Conservation (phyloP, 2,797 vertebrate genomes). For the Florisuga fusca region DNA sequence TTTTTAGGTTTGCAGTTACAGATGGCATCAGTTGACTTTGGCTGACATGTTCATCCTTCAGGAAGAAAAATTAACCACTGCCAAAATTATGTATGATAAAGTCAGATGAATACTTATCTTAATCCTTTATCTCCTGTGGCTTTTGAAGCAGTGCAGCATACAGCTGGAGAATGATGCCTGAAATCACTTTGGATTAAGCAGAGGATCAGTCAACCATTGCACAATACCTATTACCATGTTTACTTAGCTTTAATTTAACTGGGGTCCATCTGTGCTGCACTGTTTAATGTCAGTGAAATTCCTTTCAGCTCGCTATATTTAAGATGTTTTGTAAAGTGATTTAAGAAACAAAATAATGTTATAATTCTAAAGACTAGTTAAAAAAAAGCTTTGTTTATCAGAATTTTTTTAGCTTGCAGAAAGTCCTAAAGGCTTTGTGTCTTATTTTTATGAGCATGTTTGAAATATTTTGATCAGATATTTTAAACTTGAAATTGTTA, state of each 20-base stretch:
- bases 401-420: constrained; percentile 63
- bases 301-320: constrained; percentile 68
- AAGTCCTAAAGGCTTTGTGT: constrained; percentile 70
- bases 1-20: constrained; percentile 53
- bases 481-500: constrained; percentile 81
- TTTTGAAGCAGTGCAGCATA: constrained; percentile 51
- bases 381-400: constrained; percentile 66
- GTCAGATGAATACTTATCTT: constrained; percentile 53
- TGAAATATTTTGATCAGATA: constrained; percentile 82
- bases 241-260: constrained; percentile 76
- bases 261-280: constrained; percentile 64
- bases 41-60: constrained; percentile 45
- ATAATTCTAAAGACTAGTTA: constrained; percentile 63
- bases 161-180: constrained; percentile 58
- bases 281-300: constrained; percentile 66
- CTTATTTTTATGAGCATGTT: constrained; percentile 85
- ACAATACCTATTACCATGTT: constrained; percentile 65
- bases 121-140: constrained; percentile 48
- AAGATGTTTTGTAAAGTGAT: constrained; percentile 70
- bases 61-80: constrained; percentile 50
- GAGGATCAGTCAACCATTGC: constrained; percentile 66
- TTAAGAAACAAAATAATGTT: constrained; percentile 70
- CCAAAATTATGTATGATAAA: constrained; percentile 36
- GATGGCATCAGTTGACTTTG: constrained; percentile 61
- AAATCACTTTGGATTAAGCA: constrained; percentile 69